Conservation (phyloP, 2,113 vertebrate genomes). For the Eira barbara region DNA sequence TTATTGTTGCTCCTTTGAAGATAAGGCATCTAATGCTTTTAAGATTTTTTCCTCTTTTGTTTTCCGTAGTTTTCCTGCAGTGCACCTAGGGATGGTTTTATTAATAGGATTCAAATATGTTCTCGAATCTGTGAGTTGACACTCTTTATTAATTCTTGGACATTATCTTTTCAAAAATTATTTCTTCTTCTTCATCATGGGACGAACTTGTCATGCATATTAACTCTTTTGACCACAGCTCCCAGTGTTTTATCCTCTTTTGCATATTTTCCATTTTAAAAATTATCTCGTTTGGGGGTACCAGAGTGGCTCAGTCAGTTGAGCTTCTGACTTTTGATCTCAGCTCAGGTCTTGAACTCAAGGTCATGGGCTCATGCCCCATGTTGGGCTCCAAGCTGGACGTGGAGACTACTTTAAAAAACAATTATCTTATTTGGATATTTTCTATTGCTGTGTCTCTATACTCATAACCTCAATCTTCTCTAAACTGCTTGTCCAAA, state of each 20-base stretch:
- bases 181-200: neutral
- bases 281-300: neutral
- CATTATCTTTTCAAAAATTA: neutral
- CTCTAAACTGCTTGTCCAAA: neutral
- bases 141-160: neutral
- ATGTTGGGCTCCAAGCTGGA: neutral
- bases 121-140: neutral
- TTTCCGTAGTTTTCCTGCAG: neutral
- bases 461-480: neutral
- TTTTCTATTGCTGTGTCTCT: neutral
- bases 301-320: neutral
- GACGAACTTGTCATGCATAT: neutral
- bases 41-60: neutral
- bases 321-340: neutral
- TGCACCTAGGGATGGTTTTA: neutral
- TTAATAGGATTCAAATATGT: neutral
- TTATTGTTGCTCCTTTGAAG: neutral
- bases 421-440: neutral
- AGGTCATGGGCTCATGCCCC: neutral
- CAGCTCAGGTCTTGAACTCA: neutral
- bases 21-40: neutral
- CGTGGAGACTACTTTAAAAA: neutral
- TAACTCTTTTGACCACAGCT: neutral
- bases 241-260: neutral
- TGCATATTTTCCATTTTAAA: neutral